phyloP scores from a whole-genome alignment of 2,113 vertebrate genomes.

The Lophius piscatorius region DNA sequence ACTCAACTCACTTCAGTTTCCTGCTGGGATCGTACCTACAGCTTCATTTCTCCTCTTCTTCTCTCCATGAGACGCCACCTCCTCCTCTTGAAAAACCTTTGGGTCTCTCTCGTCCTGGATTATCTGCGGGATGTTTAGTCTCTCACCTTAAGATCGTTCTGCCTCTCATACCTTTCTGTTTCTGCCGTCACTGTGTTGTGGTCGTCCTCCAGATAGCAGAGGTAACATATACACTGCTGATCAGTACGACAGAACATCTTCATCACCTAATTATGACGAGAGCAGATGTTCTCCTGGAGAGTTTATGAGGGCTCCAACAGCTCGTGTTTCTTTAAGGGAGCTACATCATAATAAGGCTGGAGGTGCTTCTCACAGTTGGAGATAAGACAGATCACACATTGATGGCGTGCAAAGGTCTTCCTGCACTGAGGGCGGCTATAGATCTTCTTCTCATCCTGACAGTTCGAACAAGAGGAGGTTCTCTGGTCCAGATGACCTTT shows the following conservation, averaged over 20 bases:
- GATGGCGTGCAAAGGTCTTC: no score
- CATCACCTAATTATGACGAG: no score
- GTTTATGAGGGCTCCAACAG: neutral
- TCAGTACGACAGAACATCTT: no score
- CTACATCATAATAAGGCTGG: no score
- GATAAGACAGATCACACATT: neutral
- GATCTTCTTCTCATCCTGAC: neutral
- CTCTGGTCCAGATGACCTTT: neutral
- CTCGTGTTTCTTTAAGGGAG: neutral
- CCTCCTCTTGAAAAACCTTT: neutral
- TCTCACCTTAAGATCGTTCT: neutral
- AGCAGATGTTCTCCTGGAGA: constrained; percentile 1
- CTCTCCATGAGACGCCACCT: neutral
- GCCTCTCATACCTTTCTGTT: neutral
- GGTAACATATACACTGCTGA: no score
- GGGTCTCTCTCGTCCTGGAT: neutral
- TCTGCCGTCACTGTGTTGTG: neutral
- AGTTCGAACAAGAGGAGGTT: neutral
- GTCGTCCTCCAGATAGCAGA: neutral
- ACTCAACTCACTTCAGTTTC: neutral
- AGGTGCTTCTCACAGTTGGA: neutral
- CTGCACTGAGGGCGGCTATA: no score
- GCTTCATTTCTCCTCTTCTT: neutral
- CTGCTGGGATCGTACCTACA: neutral
- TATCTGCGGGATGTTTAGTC: neutral